Evolutionary conservation across 2,888 invertebrate genomes (phyloP), one percentile per base, ranked within the genome.

Genomic region (Spisula subtruncata): DNA sequence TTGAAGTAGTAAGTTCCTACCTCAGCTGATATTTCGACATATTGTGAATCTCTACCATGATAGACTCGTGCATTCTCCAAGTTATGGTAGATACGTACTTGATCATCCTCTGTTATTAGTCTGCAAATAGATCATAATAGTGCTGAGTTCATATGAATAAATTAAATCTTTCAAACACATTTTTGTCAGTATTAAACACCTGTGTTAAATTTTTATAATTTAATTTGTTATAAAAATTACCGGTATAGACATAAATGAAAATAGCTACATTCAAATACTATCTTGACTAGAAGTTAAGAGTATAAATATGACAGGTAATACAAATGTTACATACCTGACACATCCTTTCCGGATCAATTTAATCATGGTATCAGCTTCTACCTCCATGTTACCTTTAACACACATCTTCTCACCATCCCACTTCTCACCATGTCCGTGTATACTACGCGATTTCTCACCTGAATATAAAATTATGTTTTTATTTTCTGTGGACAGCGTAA

Each of bases 21-120:
- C 0, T 97, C 97, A 1, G 97, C 97, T 18, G 98, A 97, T 90
- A 99, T 97, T 96, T 98, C 98, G 90, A 99, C 96, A 96, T 97
- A 98, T 94, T 98, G 98, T 0, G 97, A 97, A 54, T 98, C 98
- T 96, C 98, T 98, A 56, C 98, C 98, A 96, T 98, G 98, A 96
- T 98, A 99, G 94, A 98, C 98, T 92, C 98, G 97, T 0, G 98
- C 98, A 97, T 99, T 99, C 95, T 99, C 98, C 79, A 98, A 97
- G 92, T 98, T 98, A 96, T 98, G 98, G 97, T 98, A 99, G 54
- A 99, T 95, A 83, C 97, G 97, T 32, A 98, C 96, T 83, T 94
- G 93, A 89, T 97, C 97, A 95, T 98, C 98, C 82, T 96, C 96
- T 54, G 95, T 94, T 56, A 96, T 90, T 83, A 96, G 89, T 87